Evolutionary conservation across 1,140 invertebrate genomes (phyloP).

Genomic region (Penaeus vannamei): DNA sequence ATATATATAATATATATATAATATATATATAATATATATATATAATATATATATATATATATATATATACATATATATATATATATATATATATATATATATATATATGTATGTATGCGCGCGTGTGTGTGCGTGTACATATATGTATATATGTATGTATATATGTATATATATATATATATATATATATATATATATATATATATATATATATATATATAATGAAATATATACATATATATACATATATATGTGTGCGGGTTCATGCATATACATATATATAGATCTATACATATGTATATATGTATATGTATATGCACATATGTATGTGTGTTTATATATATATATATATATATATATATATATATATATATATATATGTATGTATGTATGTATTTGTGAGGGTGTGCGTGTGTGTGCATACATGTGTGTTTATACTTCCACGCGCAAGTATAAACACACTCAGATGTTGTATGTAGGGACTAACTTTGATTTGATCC

Average conservation of each 20-base stretch:
- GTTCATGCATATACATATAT: too few species aligned
- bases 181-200: neutral
- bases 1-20: too few species aligned
- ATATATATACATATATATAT: too few species aligned
- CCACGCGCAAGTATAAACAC: too few species aligned
- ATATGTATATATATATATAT: too few species aligned
- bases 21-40: too few species aligned
- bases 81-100: neutral
- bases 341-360: constrained; percentile 27
- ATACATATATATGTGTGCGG: neutral
- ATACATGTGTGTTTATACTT: neutral
- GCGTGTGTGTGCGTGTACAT: neutral
- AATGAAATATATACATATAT: neutral
- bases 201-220: neutral
- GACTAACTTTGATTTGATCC: too few species aligned
- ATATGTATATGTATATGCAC: too few species aligned
- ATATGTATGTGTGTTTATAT: neutral
- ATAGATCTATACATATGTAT: too few species aligned
- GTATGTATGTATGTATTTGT: neutral
- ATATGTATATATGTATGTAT: constrained; percentile 20
- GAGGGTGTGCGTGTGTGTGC: neutral
- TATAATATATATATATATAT: neutral
- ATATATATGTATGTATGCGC: too few species aligned
- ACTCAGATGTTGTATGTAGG: too few species aligned
- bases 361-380: constrained; percentile 32